phyloP scores from a whole-genome alignment of 2,888 invertebrate genomes.

The Stratiomys singularior region DNA sequence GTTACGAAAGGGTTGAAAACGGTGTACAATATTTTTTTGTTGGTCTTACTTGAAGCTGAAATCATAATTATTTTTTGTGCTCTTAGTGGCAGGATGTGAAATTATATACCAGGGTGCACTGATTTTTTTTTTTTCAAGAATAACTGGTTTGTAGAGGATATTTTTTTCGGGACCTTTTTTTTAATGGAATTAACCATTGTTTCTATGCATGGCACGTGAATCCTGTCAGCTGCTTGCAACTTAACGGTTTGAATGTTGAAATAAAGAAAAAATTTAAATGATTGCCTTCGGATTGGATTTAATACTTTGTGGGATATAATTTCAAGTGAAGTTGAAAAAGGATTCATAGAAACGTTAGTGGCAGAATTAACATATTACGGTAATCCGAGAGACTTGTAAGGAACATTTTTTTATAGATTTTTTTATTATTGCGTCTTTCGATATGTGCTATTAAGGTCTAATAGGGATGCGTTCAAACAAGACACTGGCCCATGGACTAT shows the following conservation, averaged over 20 bases:
- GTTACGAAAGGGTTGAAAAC: slow-evolving; percentile 26
- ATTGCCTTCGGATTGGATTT: slow-evolving; percentile 39
- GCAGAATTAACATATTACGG: slow-evolving; percentile 34
- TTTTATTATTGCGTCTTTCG: too few relatives aligned
- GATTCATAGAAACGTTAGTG: not conserved
- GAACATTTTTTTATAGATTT: too few relatives aligned
- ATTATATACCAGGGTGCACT: slow-evolving; percentile 1
- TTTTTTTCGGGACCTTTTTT: not conserved
- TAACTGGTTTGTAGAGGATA: not conserved
- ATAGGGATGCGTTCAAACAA: too few relatives aligned
- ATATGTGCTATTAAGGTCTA: too few relatives aligned
- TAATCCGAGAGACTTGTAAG: too few relatives aligned
- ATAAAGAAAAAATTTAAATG: slow-evolving; percentile 3
- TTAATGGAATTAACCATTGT: slow-evolving; percentile 36
- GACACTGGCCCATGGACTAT: too few relatives aligned
- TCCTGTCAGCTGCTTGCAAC: slow-evolving; percentile 35
- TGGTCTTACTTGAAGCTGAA: not conserved
- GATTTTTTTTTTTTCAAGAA: slow-evolving; percentile 7
- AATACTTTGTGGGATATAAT: slow-evolving; percentile 44
- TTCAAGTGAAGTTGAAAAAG: slow-evolving; percentile 21
- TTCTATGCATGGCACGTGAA: slow-evolving; percentile 46
- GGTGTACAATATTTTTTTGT: not conserved
- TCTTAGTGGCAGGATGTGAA: slow-evolving; percentile 12
- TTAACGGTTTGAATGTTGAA: not conserved
- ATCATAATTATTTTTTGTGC: slow-evolving; percentile 21